These are phyloP conservation scores for Formica exsecta DNA, from an alignment of 1,140 invertebrate genomes.

Conservation along the genomic window DNA sequence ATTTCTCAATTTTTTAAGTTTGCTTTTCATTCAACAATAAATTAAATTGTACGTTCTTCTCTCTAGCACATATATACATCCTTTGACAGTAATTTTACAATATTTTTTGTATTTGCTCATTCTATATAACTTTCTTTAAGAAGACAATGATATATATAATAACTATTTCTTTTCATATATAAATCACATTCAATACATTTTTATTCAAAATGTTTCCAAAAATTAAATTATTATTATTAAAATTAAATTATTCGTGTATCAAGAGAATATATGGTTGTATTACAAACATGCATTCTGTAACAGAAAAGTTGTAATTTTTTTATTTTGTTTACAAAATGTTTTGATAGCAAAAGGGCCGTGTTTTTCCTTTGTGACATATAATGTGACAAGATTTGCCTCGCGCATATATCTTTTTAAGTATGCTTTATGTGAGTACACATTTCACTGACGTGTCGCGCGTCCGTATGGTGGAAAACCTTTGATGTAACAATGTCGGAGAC, in stretches of 20 bases:
- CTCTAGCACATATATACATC: background rate
- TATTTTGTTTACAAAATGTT: background rate
- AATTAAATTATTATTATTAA: background rate
- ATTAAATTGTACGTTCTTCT: background rate
- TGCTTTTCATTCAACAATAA: background rate
- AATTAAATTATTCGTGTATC: background rate
- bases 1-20: background rate
- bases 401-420: background rate
- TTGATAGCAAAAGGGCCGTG: background rate
- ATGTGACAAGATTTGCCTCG: background rate
- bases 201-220: background rate
- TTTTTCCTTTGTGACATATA: background rate
- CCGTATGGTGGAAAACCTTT: conserved; percentile 24
- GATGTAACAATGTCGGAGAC: conserved; percentile 1
- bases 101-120: background rate
- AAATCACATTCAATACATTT: background rate
- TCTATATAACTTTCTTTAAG: background rate
- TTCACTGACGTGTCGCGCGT: background rate
- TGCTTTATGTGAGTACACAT: conserved; percentile 19
- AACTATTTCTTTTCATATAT: background rate
- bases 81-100: background rate
- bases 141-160: background rate
- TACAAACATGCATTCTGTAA: background rate
- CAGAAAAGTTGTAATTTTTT: conserved; percentile 5
- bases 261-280: background rate